Evolutionary conservation across 2,113 vertebrate genomes (phyloP).

Genomic region (Tyto alba): DNA sequence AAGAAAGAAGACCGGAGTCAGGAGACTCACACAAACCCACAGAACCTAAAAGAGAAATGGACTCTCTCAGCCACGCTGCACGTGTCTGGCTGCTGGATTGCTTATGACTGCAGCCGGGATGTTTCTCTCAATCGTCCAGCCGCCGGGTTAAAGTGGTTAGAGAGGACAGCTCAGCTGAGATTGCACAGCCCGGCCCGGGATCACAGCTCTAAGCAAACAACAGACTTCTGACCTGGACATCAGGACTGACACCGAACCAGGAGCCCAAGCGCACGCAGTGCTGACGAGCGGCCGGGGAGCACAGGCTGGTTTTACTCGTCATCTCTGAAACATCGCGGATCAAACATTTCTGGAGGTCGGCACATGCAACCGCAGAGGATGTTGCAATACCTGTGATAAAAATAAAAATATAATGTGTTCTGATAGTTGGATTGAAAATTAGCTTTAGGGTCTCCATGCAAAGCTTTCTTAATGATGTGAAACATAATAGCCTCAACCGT

Average conservation of each 20-base stretch:
- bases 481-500: slow-evolving; percentile 62
- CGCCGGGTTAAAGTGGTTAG: background rate
- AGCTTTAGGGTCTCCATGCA: slow-evolving; percentile 44
- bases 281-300: background rate
- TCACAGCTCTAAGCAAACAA: background rate
- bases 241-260: background rate
- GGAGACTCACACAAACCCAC: background rate
- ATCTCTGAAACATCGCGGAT: background rate
- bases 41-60: background rate
- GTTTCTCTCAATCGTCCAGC: background rate
- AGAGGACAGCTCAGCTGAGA: background rate
- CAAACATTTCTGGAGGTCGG: slow-evolving; percentile 25
- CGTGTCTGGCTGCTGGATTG: accelerated
- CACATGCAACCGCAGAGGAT: background rate
- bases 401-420: slow-evolving; percentile 20
- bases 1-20: too few relatives aligned
- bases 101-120: background rate
- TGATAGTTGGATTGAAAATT: slow-evolving; percentile 23
- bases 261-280: background rate
- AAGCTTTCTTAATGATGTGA: slow-evolving; percentile 64
- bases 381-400: background rate
- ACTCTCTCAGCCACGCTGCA: background rate
- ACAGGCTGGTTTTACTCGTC: background rate
- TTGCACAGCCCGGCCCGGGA: background rate
- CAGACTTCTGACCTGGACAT: background rate